Evolutionary conservation across 2,888 invertebrate species (phyloP).

Genomic region (Catonia carolina): DNA sequence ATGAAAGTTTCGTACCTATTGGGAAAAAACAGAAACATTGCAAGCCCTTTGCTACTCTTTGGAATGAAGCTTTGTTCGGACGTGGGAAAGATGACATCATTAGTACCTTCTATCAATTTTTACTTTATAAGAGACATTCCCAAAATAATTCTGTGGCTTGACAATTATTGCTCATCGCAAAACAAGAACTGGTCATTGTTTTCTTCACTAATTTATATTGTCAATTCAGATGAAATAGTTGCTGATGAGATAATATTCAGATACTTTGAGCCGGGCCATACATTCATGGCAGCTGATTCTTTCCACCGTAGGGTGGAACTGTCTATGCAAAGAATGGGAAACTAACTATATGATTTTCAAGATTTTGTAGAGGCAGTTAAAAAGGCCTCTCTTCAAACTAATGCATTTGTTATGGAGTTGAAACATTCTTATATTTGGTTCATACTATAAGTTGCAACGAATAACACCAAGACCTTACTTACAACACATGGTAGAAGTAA

Average conservation of each 20-base stretch:
- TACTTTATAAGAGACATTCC: conserved; percentile 6
- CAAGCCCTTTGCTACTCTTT: conserved; percentile 8
- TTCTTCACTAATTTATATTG: not conserved
- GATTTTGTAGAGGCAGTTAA: not conserved
- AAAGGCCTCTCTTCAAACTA: not conserved
- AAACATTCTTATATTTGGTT: not conserved
- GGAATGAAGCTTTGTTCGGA: not conserved
- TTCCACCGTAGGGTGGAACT: conserved; percentile 18
- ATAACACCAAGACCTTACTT: not conserved
- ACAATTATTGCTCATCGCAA: not conserved
- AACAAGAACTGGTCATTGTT: not conserved
- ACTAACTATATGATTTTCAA: not conserved
- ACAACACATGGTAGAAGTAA: not conserved
- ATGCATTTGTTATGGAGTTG: not conserved
- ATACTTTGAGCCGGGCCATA: not conserved
- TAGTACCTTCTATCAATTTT: conserved; percentile 1
- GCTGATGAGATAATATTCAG: not conserved
- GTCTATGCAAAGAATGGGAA: conserved; percentile 14
- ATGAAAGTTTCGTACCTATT: too few relatives aligned
- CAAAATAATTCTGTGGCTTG: not conserved
- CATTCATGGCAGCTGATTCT: not conserved
- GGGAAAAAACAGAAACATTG: not conserved
- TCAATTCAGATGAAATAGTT: not conserved
- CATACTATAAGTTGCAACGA: too few relatives aligned
- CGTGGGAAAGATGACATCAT: not conserved